Conservation (phyloP, 1,140 invertebrate species). For the Papilio machaon region DNA sequence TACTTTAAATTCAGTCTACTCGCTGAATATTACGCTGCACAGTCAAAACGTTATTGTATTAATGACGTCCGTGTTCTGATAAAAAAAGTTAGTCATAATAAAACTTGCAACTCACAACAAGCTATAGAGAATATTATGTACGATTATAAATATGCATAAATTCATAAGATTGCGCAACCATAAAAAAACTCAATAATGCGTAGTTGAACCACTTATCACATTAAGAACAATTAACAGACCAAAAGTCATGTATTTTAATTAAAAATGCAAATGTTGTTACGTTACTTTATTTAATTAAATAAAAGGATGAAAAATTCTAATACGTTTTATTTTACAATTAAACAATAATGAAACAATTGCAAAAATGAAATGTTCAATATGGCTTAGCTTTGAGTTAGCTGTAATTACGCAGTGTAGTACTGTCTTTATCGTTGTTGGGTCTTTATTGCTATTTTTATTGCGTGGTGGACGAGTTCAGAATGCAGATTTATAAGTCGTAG, state of each 20-base stretch:
- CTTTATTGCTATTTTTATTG: slow-evolving; percentile 27
- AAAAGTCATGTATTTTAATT: too few species aligned
- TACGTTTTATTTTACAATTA: too few species aligned
- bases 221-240: too few species aligned
- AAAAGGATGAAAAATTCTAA: too few species aligned
- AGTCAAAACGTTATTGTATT: slow-evolving; percentile 28
- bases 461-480: neutral
- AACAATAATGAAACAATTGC: too few species aligned
- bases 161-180: too few species aligned
- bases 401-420: neutral
- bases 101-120: neutral
- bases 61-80: slow-evolving; percentile 25
- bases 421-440: neutral
- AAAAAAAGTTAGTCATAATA: slow-evolving; percentile 9
- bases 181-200: too few species aligned
- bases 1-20: slow-evolving; percentile 32
- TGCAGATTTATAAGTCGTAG: slow-evolving; percentile 3
- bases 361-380: neutral
- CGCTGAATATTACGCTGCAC: slow-evolving; percentile 22
- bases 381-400: neutral
- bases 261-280: too few species aligned
- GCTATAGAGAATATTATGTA: neutral
- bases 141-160: neutral
- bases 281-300: too few species aligned
- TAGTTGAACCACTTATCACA: too few species aligned